Evolutionary conservation across 30 jellyfish, hydroid and myxozoan species (phyloP).

Genomic region (Pseudorhiza aurosa): DNA sequence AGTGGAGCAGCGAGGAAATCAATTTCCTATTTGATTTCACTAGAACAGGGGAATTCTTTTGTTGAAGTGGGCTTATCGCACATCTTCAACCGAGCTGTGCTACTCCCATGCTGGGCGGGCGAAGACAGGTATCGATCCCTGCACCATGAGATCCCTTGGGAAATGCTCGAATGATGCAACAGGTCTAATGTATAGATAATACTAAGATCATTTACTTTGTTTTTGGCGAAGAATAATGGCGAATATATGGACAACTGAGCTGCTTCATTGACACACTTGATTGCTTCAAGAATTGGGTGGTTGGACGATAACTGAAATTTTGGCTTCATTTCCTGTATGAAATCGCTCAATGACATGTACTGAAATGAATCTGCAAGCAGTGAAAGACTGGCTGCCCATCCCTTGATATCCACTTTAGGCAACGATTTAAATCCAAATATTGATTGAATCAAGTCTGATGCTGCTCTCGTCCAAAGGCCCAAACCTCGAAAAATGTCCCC

Average conservation of each 20-base stretch:
- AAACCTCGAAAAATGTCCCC: constrained; percentile 55
- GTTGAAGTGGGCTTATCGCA: no score
- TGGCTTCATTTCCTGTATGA: not conserved
- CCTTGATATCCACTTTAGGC: constrained; percentile 54
- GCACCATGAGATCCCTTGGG: no score
- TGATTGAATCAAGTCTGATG: constrained; percentile 21
- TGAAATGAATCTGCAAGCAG: constrained; percentile 60
- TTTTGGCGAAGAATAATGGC: constrained; percentile 65
- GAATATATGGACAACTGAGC: constrained; percentile 50
- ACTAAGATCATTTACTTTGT: no score
- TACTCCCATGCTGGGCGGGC: no score
- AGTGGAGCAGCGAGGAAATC: no score
- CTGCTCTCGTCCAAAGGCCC: constrained; percentile 64
- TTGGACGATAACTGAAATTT: constrained; percentile 12
- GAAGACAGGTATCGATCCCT: no score
- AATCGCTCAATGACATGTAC: constrained; percentile 59
- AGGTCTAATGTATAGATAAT: no score
- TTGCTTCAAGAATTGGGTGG: constrained; percentile 62
- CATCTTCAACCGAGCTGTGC: no score
- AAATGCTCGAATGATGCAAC: no score
- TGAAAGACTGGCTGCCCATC: constrained; percentile 65
- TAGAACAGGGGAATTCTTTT: no score
- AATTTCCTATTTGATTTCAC: no score
- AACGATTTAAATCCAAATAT: constrained; percentile 43
- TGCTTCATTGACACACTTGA: constrained; percentile 64